phyloP scores from a whole-genome alignment of 2,888 invertebrate genomes.

The Euplagia quadripunctaria region DNA sequence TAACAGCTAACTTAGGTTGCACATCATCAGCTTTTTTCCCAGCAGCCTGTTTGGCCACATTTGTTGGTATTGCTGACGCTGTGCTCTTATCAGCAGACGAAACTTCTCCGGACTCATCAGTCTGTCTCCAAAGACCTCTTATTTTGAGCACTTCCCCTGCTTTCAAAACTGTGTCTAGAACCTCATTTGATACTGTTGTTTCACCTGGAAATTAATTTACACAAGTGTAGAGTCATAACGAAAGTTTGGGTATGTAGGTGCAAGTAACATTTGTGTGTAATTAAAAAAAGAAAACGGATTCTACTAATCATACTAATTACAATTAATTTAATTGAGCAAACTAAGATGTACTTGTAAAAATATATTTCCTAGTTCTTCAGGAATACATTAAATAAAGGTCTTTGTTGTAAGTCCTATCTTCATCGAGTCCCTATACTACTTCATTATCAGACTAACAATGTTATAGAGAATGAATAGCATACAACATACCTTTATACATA shows the following conservation, averaged over 20 bases:
- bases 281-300: background rate
- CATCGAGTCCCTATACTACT: too few species aligned
- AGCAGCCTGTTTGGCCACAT: constrained; percentile 64
- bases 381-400: background rate
- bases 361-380: background rate
- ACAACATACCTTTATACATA: constrained; percentile 91
- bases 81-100: constrained; percentile 68
- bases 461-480: background rate
- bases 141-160: constrained; percentile 94
- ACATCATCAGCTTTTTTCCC: constrained; percentile 72
- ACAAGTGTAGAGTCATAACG: background rate
- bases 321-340: background rate
- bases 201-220: constrained; percentile 81
- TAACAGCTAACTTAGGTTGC: constrained; percentile 75
- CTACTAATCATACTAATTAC: background rate
- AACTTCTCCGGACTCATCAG: constrained; percentile 80
- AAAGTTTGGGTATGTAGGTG: background rate
- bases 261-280: background rate
- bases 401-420: background rate
- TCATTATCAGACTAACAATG: too few species aligned
- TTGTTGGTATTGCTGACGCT: constrained; percentile 54
- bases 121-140: constrained; percentile 92
- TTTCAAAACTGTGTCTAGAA: constrained; percentile 92
- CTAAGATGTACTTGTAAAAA: background rate
- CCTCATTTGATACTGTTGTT: constrained; percentile 95